These are phyloP conservation scores for Motacilla tschutschensis DNA, from an alignment of 2,113 vertebrate species.

Conservation along the genomic window DNA sequence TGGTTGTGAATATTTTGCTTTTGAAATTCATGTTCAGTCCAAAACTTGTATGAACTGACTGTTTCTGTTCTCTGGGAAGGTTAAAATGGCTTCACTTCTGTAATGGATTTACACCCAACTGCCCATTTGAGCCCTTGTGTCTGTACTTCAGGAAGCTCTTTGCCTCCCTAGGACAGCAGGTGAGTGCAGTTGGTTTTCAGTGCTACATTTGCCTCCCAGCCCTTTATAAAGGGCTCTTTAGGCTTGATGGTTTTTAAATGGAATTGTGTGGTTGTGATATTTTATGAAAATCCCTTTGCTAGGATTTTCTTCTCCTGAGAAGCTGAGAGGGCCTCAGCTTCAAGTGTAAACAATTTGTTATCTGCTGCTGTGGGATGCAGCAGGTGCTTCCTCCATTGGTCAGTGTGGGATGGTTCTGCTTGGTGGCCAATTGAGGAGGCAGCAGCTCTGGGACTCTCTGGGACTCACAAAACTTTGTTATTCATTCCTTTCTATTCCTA, in stretches of 20 bases:
- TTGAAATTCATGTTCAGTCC: not conserved
- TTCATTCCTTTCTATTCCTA: too few species aligned
- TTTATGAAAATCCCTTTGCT: too few species aligned
- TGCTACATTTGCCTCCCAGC: not conserved
- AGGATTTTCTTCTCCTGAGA: too few species aligned
- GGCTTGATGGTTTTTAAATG: not conserved
- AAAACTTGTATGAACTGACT: not conserved
- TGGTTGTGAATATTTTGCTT: not conserved
- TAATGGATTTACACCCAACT: not conserved
- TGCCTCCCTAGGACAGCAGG: not conserved
- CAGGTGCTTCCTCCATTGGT: too few species aligned
- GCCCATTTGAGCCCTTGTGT: fast-evolving
- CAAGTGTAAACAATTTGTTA: too few species aligned
- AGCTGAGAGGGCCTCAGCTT: too few species aligned
- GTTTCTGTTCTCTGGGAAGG: not conserved
- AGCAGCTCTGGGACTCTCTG: too few species aligned
- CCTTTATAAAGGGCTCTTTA: not conserved
- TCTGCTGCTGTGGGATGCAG: too few species aligned
- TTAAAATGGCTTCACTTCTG: not conserved
- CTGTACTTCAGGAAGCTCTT: not conserved
- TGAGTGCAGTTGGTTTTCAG: not conserved
- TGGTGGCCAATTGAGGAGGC: too few species aligned
- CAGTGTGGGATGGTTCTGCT: too few species aligned
- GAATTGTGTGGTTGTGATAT: not conserved
- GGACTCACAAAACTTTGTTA: too few species aligned